Evolutionary conservation across 2,888 invertebrate species (phyloP).

Genomic region (Cepaea hortensis): DNA sequence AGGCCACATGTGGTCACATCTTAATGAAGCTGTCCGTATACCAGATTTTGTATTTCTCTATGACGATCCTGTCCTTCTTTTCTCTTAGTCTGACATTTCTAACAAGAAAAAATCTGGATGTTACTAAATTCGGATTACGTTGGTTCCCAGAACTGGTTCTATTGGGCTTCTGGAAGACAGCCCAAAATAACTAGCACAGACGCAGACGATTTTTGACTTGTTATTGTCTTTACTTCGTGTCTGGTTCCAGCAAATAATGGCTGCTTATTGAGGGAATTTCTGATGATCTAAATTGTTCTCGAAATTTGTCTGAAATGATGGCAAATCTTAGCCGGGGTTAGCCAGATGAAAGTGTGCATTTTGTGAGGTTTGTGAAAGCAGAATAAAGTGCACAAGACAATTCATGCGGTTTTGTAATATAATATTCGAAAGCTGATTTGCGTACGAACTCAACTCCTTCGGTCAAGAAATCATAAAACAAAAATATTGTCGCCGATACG

Average conservation of each 20-base stretch:
- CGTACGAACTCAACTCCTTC: too few relatives aligned
- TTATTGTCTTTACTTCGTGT: slow-evolving; percentile 11
- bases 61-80: neutral
- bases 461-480: neutral
- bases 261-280: neutral
- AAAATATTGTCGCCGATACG: too few relatives aligned
- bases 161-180: neutral
- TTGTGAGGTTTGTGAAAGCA: too few relatives aligned
- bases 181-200: slow-evolving; percentile 13
- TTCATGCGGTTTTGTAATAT: too few relatives aligned
- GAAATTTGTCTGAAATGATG: too few relatives aligned
- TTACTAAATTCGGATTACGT: neutral
- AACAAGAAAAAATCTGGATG: neutral
- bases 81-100: neutral
- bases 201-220: slow-evolving; percentile 15
- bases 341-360: too few relatives aligned
- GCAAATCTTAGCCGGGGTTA: too few relatives aligned
- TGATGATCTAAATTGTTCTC: neutral
- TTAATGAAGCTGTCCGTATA: too few relatives aligned
- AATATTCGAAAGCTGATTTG: too few relatives aligned
- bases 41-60: too few relatives aligned
- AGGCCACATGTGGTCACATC: too few relatives aligned
- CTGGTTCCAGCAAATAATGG: neutral
- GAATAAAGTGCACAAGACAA: too few relatives aligned
- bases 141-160: neutral